phyloP scores from a whole-genome alignment of 2,797 vertebrate species.

The Loriculus beryllinus region DNA sequence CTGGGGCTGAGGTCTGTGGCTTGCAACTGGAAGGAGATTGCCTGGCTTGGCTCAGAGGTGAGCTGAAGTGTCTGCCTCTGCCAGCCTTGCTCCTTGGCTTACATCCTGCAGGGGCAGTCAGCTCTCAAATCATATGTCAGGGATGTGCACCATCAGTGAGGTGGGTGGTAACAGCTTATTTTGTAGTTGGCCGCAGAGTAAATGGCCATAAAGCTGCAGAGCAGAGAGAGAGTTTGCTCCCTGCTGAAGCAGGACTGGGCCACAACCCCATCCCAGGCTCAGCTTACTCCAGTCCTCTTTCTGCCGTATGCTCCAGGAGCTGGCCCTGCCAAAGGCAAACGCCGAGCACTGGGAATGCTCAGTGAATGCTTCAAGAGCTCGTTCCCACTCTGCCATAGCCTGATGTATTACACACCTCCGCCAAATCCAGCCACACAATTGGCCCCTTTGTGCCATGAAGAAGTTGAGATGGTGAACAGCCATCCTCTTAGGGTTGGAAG shows the following conservation, averaged over 20 bases:
- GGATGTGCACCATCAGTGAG: not conserved
- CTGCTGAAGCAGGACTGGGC: not conserved
- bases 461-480: not conserved
- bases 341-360: not conserved
- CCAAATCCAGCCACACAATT: not conserved
- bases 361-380: not conserved
- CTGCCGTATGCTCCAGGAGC: not conserved
- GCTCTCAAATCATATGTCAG: not conserved
- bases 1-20: not conserved
- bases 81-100: not conserved
- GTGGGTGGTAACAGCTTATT: not conserved
- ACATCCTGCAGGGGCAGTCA: not conserved
- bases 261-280: not conserved
- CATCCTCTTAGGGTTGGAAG: not conserved
- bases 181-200: not conserved
- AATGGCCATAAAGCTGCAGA: not conserved
- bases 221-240: not conserved
- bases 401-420: fast-evolving
- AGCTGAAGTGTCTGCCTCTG: not conserved
- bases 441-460: not conserved
- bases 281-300: not conserved
- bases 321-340: not conserved
- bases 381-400: not conserved
- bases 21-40: not conserved
- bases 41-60: not conserved